Evolutionary conservation across 1,140 invertebrate species (phyloP).

Genomic region (Cydia pomonella): DNA sequence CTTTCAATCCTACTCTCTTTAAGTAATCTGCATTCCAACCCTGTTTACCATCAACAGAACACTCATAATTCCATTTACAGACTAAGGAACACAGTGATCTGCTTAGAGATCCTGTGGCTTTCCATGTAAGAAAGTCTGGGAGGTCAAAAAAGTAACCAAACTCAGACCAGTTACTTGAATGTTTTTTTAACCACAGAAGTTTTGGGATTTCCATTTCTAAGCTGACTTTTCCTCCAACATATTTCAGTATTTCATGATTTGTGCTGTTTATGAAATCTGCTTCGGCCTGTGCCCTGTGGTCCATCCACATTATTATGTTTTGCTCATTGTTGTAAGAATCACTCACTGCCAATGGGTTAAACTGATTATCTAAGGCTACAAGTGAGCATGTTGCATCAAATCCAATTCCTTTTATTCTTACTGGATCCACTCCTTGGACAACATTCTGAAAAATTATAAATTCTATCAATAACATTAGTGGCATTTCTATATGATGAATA

Average conservation of each 20-base stretch:
- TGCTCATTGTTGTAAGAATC: constrained; percentile 86
- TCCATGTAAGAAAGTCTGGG: constrained; percentile 97
- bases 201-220: constrained; percentile 98
- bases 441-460: constrained; percentile 81
- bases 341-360: constrained; percentile 88
- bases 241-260: constrained; percentile 88
- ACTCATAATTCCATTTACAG: constrained; percentile 97
- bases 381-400: constrained; percentile 98
- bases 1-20: constrained; percentile 86
- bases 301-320: constrained; percentile 98
- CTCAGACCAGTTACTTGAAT: constrained; percentile 85
- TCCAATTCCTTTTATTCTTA: constrained; percentile 90
- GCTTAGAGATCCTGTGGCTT: constrained; percentile 88
- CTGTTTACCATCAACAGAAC: constrained; percentile 77
- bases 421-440: constrained; percentile 78
- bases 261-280: constrained; percentile 91
- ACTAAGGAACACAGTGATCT: constrained; percentile 95
- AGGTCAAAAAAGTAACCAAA: constrained; percentile 93
- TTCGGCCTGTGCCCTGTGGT: constrained; percentile 93
- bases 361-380: constrained; percentile 88
- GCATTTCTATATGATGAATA: too few relatives aligned
- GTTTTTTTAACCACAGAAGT: constrained; percentile 95
- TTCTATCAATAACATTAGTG: background rate
- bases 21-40: constrained; percentile 91
- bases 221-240: constrained; percentile 95